Base-by-base conservation (phyloP, 2,113 vertebrate genomes). In the Irena cyanogastra region DNA sequence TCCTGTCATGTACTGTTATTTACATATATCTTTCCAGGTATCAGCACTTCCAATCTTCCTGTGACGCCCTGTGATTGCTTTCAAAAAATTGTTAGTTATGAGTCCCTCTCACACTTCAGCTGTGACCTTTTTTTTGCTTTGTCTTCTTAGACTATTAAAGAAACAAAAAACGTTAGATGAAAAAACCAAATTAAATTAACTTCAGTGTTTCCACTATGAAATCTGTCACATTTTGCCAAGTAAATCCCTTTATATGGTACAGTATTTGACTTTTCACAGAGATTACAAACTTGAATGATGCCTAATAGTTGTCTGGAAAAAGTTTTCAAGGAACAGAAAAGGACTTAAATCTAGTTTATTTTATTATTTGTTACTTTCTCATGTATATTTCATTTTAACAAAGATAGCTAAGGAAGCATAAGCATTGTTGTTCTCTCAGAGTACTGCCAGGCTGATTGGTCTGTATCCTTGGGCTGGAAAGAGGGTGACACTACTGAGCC, bases 151-250 rank as follows among this genome's bases (percentile, higher is more conserved):
- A 72, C 22, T 83, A 33, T 65, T 90, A 84, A 77, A 90, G 74
- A 94, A 93, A 89, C 72, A 95, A 94, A 94, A 49, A 41, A 93
- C 74, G 78, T 90, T 61, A 75, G 68, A 87, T 74, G 3, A 75
- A 56, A 50, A 54, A 5, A 15, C 0, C 17, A 45, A 90, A 77
- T 70, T 75, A 52, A 94, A 96, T 75, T 82, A 89, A 63, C 35
- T 86, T 87, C 63, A 52, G 16, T 78, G 59, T 87, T 95, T 95
- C 69, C 64, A 50, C 53, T 89, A 54, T 91, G 82, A 82, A 93
- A 88, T 79, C 74, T 72, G 39, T 59, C 44, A 37, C 30, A 60
- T 93, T 95, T 93, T 61, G 23, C 60, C 66, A 84, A 94, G 24
- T 75, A 89, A 89, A 93, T 93, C 7, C 31, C 39, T 86, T 93